These are phyloP conservation scores for Heteromyza rotundicornis DNA, from an alignment of 2,888 invertebrate species.

Conservation along the genomic window DNA sequence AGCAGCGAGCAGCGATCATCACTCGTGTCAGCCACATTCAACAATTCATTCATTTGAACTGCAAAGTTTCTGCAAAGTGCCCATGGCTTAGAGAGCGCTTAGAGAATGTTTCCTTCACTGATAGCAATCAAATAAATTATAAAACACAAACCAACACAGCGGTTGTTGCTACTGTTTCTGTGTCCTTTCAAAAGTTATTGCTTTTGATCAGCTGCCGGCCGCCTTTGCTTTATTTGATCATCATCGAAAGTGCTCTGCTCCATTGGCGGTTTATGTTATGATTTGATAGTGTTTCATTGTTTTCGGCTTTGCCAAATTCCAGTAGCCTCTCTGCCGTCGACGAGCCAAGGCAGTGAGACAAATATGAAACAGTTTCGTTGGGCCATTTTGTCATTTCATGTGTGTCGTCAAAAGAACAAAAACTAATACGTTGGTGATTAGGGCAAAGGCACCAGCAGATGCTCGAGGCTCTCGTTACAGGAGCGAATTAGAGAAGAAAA, in stretches of 20 bases:
- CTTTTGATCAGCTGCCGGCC: constrained; percentile 50
- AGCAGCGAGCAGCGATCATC: constrained; percentile 34
- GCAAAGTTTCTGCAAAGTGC: neutral
- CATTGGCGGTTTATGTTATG: constrained; percentile 41
- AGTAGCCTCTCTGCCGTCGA: no score
- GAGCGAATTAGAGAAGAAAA: no score
- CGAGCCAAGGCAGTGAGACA: no score
- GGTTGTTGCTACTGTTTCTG: neutral
- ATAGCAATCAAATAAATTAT: constrained; percentile 52
- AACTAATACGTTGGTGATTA: no score
- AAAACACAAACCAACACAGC: constrained; percentile 42
- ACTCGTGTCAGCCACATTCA: neutral
- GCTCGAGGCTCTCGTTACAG: no score
- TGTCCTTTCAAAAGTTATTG: constrained; percentile 27
- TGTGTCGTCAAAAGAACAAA: no score
- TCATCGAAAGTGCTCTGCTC: constrained; percentile 28
- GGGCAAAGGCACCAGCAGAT: no score
- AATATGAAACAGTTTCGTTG: no score
- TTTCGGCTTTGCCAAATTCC: no score
- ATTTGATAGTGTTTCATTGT: constrained; percentile 44
- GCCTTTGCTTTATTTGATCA: constrained; percentile 12
- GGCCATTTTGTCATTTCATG: no score
- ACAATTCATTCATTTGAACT: no score
- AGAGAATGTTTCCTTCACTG: constrained; percentile 32
- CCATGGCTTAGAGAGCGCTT: neutral